Evolutionary conservation across 2,113 vertebrate genomes (phyloP), one percentile per base, ranked within the genome.

Genomic region (Centrocercus urophasianus): DNA sequence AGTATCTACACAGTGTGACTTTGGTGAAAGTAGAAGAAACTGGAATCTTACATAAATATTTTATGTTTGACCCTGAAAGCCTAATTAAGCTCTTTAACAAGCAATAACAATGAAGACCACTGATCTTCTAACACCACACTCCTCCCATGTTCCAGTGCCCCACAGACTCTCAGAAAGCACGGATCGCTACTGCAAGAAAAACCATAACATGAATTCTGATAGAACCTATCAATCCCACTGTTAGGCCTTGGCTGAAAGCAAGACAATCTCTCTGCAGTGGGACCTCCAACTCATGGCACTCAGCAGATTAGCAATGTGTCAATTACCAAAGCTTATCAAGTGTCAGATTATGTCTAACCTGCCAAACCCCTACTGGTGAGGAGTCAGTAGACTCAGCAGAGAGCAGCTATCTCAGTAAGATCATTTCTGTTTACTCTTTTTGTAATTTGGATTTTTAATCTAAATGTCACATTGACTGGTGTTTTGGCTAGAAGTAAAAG

Each of bases 271-370:
- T 14, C 48, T 57, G 4, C 19, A 52, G 40, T 22, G 43, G 40
- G 60, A 60, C 54, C 40, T 52, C 11, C 20, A 63, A 71, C 69
- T 57, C 72, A 15, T 0, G 7, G 16, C 7, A 17, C 52, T 43
- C 57, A 82, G 57, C 17, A 92, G 66, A 95, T 94, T 38, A 93
- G 54, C 45, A 24, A 78, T 15, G 73, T 72, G 77, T 52, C 83
- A 71, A 61, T 72, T 50, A 18, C 13, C 79, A 59, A 32, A 57
- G 18, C 11, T 47, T 65, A 19, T 87, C 93, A 91, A 75, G 71
- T 16, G 47, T 91, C 93, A 93, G 72, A 27, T 54, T 40, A 24
- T 0, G 7, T 42, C 87, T 92, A 76, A 75, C 63, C 19, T 18
- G 50, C 40, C 10, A 0, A 66, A 66, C n/a, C 21, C 24, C 64